Evolutionary conservation across 2,797 vertebrate genomes (phyloP).

Genomic region (Holocentrus rufus): DNA sequence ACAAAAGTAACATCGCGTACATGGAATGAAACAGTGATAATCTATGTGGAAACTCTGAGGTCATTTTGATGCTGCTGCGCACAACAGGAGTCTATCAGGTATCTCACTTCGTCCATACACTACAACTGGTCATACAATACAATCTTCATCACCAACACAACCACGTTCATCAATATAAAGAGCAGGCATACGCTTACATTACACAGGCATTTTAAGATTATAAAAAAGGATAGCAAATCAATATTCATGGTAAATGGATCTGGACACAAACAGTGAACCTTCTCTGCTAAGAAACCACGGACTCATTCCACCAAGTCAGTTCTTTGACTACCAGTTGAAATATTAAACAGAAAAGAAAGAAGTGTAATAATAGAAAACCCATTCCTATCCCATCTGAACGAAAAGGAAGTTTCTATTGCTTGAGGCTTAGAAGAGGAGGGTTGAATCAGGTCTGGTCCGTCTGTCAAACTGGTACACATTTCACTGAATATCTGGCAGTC

Average conservation of each 20-base stretch:
- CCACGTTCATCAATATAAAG: conserved; percentile 12
- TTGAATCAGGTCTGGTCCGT: conserved; percentile 53
- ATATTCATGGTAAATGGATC: conserved; percentile 30
- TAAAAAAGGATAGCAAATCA: conserved; percentile 28
- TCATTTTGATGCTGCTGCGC: background rate
- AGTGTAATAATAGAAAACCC: conserved; percentile 20
- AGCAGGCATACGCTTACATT: background rate
- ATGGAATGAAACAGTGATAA: conserved; percentile 18
- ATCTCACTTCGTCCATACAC: background rate
- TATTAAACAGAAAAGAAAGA: conserved; percentile 17
- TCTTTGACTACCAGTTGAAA: conserved; percentile 12
- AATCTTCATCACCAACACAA: conserved; percentile 2
- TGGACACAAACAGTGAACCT: conserved; percentile 22
- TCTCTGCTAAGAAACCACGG: background rate
- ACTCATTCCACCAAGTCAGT: background rate
- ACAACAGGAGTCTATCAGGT: background rate
- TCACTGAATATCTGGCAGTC: conserved; percentile 55
- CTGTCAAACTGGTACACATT: conserved; percentile 30
- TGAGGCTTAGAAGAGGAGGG: conserved; percentile 40
- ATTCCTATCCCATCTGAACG: conserved; percentile 20
- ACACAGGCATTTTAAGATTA: conserved; percentile 24
- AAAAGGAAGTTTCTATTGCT: conserved; percentile 32
- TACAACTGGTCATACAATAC: background rate
- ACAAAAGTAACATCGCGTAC: conserved; percentile 21
- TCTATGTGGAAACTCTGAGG: conserved; percentile 17